Percentiles rank a stretch among this genome's conserved stretches.
These are phyloP conservation scores for Oreochromis spilurus DNA, from an alignment of 2,113 vertebrate species.

Conservation along the genomic window DNA sequence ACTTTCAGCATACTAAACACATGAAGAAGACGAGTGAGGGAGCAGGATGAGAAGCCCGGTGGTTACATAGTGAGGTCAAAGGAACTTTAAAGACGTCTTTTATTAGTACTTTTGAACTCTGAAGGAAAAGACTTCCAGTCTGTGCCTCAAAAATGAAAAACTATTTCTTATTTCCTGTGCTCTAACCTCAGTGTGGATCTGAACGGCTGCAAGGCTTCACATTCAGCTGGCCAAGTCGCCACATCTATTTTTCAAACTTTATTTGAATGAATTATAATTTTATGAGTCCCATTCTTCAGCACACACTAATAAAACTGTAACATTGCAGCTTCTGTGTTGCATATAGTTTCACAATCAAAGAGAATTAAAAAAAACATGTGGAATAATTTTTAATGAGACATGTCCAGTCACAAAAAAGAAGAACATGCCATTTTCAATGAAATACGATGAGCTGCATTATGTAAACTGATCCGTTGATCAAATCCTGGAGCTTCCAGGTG, in stretches of 20 bases:
- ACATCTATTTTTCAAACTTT: neutral
- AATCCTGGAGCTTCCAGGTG: neutral
- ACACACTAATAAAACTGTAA: neutral
- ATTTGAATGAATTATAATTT: neutral
- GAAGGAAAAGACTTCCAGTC: neutral
- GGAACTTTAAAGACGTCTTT: neutral
- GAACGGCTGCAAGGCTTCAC: neutral
- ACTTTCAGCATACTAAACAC: neutral
- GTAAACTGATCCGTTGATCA: neutral
- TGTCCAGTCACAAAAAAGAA: neutral
- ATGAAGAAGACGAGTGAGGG: neutral
- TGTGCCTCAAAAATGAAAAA: neutral
- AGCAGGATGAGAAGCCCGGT: neutral
- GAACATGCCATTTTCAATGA: neutral
- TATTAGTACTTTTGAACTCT: neutral
- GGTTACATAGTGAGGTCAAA: neutral
- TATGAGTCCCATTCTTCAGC: neutral
- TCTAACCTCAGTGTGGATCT: neutral
- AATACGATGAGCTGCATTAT: neutral
- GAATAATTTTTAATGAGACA: neutral
- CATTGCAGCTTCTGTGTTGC: neutral
- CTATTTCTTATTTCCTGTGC: neutral
- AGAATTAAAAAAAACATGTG: neutral
- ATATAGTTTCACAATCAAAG: neutral
- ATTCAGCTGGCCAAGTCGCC: neutral